Base-by-base conservation (phyloP, 2,797 vertebrate species). In the Syngnathus rostellatus region DNA sequence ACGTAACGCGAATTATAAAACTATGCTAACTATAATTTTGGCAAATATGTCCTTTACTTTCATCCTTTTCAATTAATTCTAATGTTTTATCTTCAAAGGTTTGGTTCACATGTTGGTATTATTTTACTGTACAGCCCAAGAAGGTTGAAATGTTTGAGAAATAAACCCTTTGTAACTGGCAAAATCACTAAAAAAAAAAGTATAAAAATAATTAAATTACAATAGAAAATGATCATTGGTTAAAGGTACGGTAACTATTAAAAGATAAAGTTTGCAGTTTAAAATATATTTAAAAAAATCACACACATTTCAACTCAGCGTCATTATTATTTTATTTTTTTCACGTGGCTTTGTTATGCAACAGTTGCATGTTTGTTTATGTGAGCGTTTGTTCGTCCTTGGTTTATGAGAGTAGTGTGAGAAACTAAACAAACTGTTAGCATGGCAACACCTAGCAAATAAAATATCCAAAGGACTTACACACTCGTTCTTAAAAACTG, bases 281-380 rank as follows among this genome's bases (percentile, higher is more conserved):
- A 51, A 8, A 8, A 50, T 19, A 40, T 41, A 11, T 1, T 2
- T 12, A 2, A 51, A 51, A 51, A 39, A 10, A 64, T 8, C 14
- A n/a, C 2, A 45, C 11, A 62, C 14, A 8, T 60, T 60, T 60
- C n/a, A 1, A 60, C 38, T 92, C 89, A 91, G 89, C 92, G 86
- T 89, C 90, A 93, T 91, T 90, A 89, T 17, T 48, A 17, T 17
- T 97, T 98, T 96, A 95, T 95, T 96, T 94, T 92, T 50, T 51
- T 64, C 23, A 16, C 54, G 37, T 91, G 79, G 90, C 90, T 90
- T 85, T 81, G 91, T 90, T 93, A 90, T 92, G 86, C 92, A 94
- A 95, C 84, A 87, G 77, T 76, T 73, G 73, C 71, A 53, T 75
- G 69, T 91, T 91, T 89, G 31, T 31, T 31, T 31, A 31, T 31